Conservation (phyloP, 2,797 vertebrate species). For the Chloroceryle amazona region DNA sequence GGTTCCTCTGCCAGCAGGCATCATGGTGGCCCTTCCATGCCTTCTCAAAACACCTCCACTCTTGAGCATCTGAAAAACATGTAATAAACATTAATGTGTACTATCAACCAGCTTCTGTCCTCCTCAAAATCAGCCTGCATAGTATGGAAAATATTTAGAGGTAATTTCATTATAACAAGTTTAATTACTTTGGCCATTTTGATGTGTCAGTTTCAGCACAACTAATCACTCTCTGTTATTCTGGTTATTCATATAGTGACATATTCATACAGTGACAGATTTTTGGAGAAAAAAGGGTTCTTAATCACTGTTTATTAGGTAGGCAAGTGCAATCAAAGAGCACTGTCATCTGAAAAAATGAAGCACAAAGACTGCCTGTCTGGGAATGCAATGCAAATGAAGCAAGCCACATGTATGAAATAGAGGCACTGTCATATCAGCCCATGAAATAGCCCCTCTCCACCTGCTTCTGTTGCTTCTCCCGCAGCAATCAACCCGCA, state of each 20-base stretch:
- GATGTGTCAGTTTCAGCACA: neutral
- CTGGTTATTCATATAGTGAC: neutral
- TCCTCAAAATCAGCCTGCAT: neutral
- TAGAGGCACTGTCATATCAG: neutral
- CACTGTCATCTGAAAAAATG: neutral
- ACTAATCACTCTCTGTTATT: conserved; percentile 13
- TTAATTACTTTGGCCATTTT: conserved; percentile 19
- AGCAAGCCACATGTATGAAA: fast-evolving
- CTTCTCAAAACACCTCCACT: fast-evolving
- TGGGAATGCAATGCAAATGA: neutral
- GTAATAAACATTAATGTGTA: neutral
- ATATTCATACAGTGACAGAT: neutral
- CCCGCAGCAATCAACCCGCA: fast-evolving
- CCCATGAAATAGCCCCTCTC: neutral
- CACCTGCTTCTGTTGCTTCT: fast-evolving
- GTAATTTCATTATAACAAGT: neutral
- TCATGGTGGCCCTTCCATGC: fast-evolving
- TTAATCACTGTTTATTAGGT: neutral
- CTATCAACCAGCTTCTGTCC: neutral
- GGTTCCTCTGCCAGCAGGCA: neutral
- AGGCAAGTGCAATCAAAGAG: neutral
- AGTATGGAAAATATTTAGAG: conserved; percentile 15
- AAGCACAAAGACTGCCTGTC: neutral
- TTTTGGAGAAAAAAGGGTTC: neutral
- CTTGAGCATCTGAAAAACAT: neutral